Base-by-base conservation (phyloP, 2,113 vertebrate species). In the Lampris megalopsis region DNA sequence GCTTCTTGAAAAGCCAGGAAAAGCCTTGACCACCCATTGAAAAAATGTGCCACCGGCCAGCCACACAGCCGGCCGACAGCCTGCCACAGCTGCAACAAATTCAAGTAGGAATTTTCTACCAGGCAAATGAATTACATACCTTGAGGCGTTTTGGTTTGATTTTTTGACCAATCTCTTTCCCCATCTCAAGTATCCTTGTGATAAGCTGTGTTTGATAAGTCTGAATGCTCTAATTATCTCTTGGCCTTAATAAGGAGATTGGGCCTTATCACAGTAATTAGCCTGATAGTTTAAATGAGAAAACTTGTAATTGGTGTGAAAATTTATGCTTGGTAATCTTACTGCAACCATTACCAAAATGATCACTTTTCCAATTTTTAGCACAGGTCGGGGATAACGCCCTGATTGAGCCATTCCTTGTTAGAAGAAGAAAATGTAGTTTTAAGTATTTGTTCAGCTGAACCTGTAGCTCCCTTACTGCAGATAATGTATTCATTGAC, bases 251-350 rank as follows among this genome's bases (percentile, higher is more conserved):
- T 24, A 7, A 35, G 69, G 59, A 11, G 13, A 35, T 73, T 58
- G 41, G 53, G 10, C 53, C 43, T 49, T 73, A 65, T 65, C 62
- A 6, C 7, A 6, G 43, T 65, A 1, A 69, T 40, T 42, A 53
- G 49, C 13, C 40, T 9, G 11, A 73, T 47, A 56, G 50, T 64
- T 62, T 62, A 57, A 61, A 35, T 68, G 9, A 36, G 11, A 43
- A 42, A 63, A 68, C 40, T 10, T 53, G 45, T 47, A 38, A 73
- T 65, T 63, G 68, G n/a, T 38, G 47, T 59, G 45, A 49, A 67
- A 53, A 11, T 40, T 53, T 24, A 54, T 13, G 8, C 24, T 6
- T 0, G 8, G 36, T 7, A 2, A 1, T 4, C 8, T 6, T 49
- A 41, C 38, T 10, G 10, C 53, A 59, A 56, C 41, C 58, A 57